Conservation (phyloP, 2,888 invertebrate species). For the Drosophila emarginata region DNA sequence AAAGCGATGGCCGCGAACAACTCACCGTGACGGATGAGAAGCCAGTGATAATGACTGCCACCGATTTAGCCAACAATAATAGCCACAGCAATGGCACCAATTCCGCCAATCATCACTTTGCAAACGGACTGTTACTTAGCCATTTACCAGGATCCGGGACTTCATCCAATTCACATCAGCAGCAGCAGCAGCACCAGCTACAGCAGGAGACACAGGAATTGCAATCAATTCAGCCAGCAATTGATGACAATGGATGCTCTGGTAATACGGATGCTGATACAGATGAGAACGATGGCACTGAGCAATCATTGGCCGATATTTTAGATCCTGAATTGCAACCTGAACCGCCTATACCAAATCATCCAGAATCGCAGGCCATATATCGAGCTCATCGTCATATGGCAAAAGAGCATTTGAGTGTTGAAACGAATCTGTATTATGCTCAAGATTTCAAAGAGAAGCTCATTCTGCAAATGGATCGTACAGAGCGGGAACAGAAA, state of each 20-base stretch:
- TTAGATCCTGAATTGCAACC: slow-evolving; percentile 92
- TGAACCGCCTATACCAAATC: slow-evolving; percentile 89
- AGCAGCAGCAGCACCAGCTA: no score
- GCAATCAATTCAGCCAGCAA: not conserved
- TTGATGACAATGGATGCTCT: not conserved
- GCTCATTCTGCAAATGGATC: slow-evolving; percentile 84
- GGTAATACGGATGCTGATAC: slow-evolving; percentile 65
- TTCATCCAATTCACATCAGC: no score
- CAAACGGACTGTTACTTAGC: not conserved
- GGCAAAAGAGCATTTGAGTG: slow-evolving; percentile 93
- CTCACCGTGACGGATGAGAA: slow-evolving; percentile 81
- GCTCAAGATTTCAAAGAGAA: slow-evolving; percentile 90
- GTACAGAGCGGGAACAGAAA: slow-evolving; percentile 78
- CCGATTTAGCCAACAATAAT: slow-evolving; percentile 54
- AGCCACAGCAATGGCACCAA: slow-evolving; percentile 29
- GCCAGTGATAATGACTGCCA: slow-evolving; percentile 72
- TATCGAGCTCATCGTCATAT: slow-evolving; percentile 94
- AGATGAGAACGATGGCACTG: slow-evolving; percentile 65
- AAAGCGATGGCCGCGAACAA: slow-evolving; percentile 82
- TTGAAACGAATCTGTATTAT: slow-evolving; percentile 93
- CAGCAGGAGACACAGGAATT: not conserved
- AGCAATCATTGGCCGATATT: slow-evolving; percentile 87
- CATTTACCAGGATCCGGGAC: not conserved
- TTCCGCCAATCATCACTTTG: not conserved
- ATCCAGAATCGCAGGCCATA: slow-evolving; percentile 91